These are phyloP conservation scores for Heliocidaris tuberculata DNA, from an alignment of 35 echinoderm and acorn worm species.

Conservation along the genomic window DNA sequence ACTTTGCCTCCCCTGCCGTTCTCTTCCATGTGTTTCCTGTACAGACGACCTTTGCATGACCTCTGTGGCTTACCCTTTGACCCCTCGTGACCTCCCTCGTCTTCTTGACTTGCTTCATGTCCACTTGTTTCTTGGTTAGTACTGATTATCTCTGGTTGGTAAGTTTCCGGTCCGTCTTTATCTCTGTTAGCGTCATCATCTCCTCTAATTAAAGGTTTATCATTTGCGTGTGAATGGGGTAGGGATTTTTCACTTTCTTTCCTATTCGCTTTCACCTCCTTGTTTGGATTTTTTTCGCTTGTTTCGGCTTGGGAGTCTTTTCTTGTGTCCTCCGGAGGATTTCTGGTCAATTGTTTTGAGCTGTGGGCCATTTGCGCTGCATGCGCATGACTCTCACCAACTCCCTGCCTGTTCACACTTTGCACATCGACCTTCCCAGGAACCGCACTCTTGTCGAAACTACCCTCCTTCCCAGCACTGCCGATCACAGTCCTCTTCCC, in stretches of 20 bases:
- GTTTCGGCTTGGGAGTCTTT: not conserved
- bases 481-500: slow-evolving; percentile 6
- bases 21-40: slow-evolving; percentile 66
- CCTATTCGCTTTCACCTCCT: not conserved
- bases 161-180: not conserved
- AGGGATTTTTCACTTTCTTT: not conserved
- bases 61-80: slow-evolving; percentile 63
- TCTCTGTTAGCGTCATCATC: not conserved
- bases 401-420: not conserved
- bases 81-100: slow-evolving; percentile 37
- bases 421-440: not conserved
- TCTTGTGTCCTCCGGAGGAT: not conserved
- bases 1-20: not conserved
- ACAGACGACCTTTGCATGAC: slow-evolving; percentile 67
- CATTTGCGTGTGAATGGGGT: not conserved
- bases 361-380: not conserved
- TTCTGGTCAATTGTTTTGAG: not conserved
- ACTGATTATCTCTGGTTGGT: slow-evolving; percentile 34
- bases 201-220: not conserved
- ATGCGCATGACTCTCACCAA: not conserved
- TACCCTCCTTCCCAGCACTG: not conserved
- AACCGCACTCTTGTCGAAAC: not conserved
- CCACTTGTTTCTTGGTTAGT: not conserved
- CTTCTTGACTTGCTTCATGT: not conserved
- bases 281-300: slow-evolving; percentile 12